Evolutionary conservation across 2,888 invertebrate genomes (phyloP), one percentile per base, ranked within the genome.

Genomic region (Microctonus hyperodae): DNA sequence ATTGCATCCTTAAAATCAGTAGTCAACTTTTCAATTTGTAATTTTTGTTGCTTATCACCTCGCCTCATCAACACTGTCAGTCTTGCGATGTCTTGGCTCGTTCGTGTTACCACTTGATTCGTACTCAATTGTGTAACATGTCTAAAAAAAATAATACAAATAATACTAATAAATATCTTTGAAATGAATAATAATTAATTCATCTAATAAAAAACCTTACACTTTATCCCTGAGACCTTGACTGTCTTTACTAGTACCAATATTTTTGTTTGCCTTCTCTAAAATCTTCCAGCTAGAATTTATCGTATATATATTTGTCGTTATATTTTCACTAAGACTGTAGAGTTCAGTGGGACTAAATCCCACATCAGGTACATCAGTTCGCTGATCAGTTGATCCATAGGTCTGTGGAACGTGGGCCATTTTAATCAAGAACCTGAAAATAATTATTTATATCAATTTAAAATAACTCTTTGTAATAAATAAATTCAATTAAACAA

Each of bases 1-100:
- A 95, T 87, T 1, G 94, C 90, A 72, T 92, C 92, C 72, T 90
- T 89, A 82, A 96, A 96, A 76, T 93, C 93, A 75, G 90, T 91
- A 11, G 92, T 93, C 13, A 96, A 87, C 76, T 94, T 89, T 75
- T 94, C 94, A 64, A 94, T 89, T 83, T 95, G 94, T 71, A 96
- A 85, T 79, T 92, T 93, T 81, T 93, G 92, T 67, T 92, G 90
- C 74, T 92, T 92, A 80, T 93, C 91, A 0, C 91, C 91, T 70
- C 89, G 88, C 13, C 90, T 86, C 61, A 91, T 91, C 25, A 92
- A 87, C 9, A 88, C 88, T 40, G 90, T 91, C 25, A 95, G 85
- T 68, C 91, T 88, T 73, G 90, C 89, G 56, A 95, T 87, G 77
- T 92, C 91, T 74, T 90, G 89, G 53, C 90, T 91, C 0, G 92